Evolutionary conservation across 2,888 invertebrate species (phyloP), one percentile per base, ranked within the genome.

Genomic region (Hipparchia sbordonii): DNA sequence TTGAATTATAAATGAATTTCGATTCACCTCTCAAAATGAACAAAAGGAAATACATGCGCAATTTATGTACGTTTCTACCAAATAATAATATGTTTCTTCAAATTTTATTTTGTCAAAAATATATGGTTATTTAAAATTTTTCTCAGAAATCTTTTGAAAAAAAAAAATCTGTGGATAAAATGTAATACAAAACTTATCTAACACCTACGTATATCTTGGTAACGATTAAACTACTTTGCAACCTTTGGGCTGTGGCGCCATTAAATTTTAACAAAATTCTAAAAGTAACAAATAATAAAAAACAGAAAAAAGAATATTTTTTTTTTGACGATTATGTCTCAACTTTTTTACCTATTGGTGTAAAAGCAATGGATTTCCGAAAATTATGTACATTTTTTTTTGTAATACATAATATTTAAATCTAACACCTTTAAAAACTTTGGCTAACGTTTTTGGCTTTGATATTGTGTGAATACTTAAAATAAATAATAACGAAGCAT

Each of bases 391-490:
- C 78, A 72, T 69, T 79, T 77, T 67, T 77, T 67, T 56, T 13
- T 13, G n/a, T 82, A 79, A 73, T 72, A 73, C 74, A 75, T 60
- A 78, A 75, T 72, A 73, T 77, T 77, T 39, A 39, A 75, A 72
- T 70, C 77, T 80, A 80, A 80, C 74, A 76, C 81, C 82, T 82
- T 82, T 86, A 84, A 80, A 56, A 86, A 88, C 89, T 92, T 92
- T 92, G 92, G 91, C 92, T 89, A 88, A 83, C 74, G 70, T 92
- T 92, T 92, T 92, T 92, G 92, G 91, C 92, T 87, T 89, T 39
- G 52, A 52, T 65, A 39, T 13, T 12, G 65, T 65, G 65, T 52
- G 56, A 57, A 57, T 57, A 23, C 13, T 23, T 23, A 7, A 56
- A 6, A 54, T 10, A 54, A 54, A 54, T 9, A 51, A 48, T 13